Percentiles rank a stretch among this genome's conserved stretches.
These are phyloP conservation scores for Eristalis pertinax DNA, from an alignment of 2,888 invertebrate genomes.

Conservation along the genomic window DNA sequence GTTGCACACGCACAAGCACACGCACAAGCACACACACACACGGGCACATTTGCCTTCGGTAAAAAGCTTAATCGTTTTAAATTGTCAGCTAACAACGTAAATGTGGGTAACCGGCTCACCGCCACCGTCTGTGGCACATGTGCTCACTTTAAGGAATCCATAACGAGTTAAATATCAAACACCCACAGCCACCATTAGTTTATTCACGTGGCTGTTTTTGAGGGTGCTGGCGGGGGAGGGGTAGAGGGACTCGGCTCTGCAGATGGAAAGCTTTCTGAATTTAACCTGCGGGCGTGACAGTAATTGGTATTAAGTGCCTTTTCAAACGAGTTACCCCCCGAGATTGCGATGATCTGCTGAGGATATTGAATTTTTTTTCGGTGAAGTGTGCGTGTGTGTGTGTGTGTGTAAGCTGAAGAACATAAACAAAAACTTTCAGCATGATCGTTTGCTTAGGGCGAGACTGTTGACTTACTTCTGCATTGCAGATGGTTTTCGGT, in stretches of 20 bases:
- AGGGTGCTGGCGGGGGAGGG: not conserved
- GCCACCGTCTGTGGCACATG: not conserved
- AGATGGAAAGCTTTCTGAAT: not conserved
- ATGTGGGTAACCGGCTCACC: not conserved
- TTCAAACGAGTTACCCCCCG: not conserved
- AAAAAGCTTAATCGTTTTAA: constrained; percentile 2
- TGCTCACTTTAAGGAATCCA: constrained; percentile 1
- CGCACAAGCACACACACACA: not conserved
- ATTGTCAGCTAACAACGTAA: constrained; percentile 17
- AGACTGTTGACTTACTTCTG: not conserved
- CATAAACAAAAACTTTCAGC: not conserved
- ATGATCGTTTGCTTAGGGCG: not conserved
- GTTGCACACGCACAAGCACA: not conserved
- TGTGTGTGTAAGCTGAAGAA: too few relatives aligned
- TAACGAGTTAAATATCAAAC: constrained; percentile 6
- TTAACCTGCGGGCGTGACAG: constrained; percentile 3
- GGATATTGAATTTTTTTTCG: not conserved
- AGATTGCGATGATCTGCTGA: not conserved
- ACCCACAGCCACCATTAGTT: not conserved
- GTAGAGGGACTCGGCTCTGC: not conserved
- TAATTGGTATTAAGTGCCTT: not conserved
- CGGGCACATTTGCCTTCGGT: not conserved
- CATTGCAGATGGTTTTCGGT: not conserved
- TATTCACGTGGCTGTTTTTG: not conserved
- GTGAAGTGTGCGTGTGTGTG: too few relatives aligned